phyloP scores from a whole-genome alignment of 2,797 vertebrate species.

The Iguana delicatissima region DNA sequence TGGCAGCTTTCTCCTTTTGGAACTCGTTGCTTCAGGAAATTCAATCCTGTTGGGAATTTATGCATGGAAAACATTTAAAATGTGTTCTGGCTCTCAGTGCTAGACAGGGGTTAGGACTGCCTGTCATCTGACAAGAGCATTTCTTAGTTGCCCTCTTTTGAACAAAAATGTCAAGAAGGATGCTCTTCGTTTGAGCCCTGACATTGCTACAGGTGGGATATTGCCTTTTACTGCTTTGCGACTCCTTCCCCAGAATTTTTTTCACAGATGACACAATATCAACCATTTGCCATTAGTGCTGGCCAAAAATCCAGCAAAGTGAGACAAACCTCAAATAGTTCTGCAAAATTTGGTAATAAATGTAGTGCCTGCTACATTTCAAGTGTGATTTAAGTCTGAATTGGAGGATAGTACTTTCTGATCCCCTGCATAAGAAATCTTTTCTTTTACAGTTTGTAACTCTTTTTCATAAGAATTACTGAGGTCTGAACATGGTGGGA shows the following conservation, averaged over 20 bases:
- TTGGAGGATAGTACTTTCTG: not conserved
- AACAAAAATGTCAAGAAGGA: not conserved
- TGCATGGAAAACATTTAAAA: conserved; percentile 57
- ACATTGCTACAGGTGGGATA: not conserved
- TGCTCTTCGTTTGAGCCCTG: not conserved
- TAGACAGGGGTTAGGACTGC: conserved; percentile 54
- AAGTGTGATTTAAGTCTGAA: not conserved
- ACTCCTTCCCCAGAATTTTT: not conserved
- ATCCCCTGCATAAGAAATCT: not conserved
- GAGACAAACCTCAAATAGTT: not conserved
- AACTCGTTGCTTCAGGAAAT: conserved; percentile 56
- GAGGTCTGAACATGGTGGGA: not conserved
- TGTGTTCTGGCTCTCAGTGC: conserved; percentile 50
- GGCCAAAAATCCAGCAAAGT: not conserved
- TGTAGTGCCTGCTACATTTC: not conserved
- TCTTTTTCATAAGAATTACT: not conserved
- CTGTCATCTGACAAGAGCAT: conserved; percentile 28
- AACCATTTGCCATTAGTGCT: not conserved
- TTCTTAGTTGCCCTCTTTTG: conserved; percentile 25
- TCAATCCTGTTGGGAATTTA: conserved; percentile 33
- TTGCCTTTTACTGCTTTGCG: not conserved
- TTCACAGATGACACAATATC: not conserved
- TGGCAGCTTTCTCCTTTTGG: conserved; percentile 51
- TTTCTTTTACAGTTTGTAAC: not conserved
- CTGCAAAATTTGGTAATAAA: not conserved